Base-by-base conservation (phyloP, 1,140 invertebrate species). In the Melipona quadrifasciata region DNA sequence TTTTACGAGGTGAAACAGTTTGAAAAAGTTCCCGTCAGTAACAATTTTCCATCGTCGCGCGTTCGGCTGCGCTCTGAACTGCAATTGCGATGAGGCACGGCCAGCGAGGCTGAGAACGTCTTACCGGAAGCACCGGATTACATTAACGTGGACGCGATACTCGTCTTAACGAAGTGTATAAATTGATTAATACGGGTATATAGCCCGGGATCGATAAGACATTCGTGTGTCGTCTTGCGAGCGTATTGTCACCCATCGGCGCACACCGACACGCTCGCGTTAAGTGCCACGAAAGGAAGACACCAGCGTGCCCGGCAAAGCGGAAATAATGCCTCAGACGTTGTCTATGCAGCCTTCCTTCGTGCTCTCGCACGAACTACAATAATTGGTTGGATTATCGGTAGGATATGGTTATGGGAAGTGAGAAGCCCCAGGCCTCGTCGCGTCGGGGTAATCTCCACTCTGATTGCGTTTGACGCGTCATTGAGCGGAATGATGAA, bases 311-410 rank as follows among this genome's bases (percentile, higher is more conserved):
- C n/a, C 80, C 85, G 86, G 85, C 78, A 85, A 90, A 84, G 84
- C 87, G 86, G 90, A 91, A 91, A 87, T 91, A 90, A 91, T 86
- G 67, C 67, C 34, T 86, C 86, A 89, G 85, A 89, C 74, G 61
- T 84, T 82, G 77, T 57, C 85, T 86, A 84, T 58, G 71, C 73
- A 76, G 75, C 85, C 84, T 84, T 80, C 85, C 73, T 82, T 80
- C 88, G 70, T 57, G 71, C 82, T 70, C 79, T 68, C 70, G 74
- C 75, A 86, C 64, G 78, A 91, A 91, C 90, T 90, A 88, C 82
- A 91, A 92, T 93, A 92, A 92, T 93, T 93, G 90, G 91, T 91
- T 87, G 88, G 90, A 93, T 92, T 92, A 93, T 92, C 91, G 91
- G 57, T 88, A 86, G 90, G 88, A 93, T 92, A 92, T 92, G 86